Base-by-base conservation (phyloP, 2,797 vertebrate species). In the Amniataba percoides region DNA sequence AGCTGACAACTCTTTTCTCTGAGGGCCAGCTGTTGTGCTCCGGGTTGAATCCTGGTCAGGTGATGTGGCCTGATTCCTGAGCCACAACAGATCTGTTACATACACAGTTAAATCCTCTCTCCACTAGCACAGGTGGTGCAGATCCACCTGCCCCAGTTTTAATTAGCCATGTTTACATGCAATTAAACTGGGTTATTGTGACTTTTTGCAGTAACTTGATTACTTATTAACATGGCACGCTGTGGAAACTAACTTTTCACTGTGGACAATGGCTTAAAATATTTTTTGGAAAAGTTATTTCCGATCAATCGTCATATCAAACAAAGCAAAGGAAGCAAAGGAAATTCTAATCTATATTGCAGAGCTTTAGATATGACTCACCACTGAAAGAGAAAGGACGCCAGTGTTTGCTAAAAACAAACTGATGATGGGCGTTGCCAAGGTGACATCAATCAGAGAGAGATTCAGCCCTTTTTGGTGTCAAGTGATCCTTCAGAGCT, bases 1-100 rank as follows among this genome's bases (percentile, higher is more conserved):
- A 49, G 21, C 10, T 21, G n/a, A 21, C 11, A 49, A 5, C 11
- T 49, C 11, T 49, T 21, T 21, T 49, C n/a, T 5, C n/a, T 49
- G 4, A 49, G 48, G 19, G 12, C n/a, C n/a, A 49, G 15, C 52
- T 31, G 52, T 31, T 31, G 52, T 36, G 34, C 5, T 56, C 55
- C 34, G 10, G 9, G 8, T 6, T 60, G 21, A 46, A 46, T 46
- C 23, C 12, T 19, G 42, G 25, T 16, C 23, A 23, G 46, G 18
- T 53, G 19, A 68, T 36, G 40, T 63, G 51, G 53, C 53, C 45
- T 58, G 18, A 27, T 57, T 40, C 18, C 34, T 66, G 21, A 53
- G 15, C 45, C 64, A 21, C 19, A 46, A 70, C 21, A 69, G 58
- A 74, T 69, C 58, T 45, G 58, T 69, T 63, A 58, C 45, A 80